Base-by-base conservation (phyloP, 2,113 vertebrate genomes). In the Pygoscelis antarcticus region DNA sequence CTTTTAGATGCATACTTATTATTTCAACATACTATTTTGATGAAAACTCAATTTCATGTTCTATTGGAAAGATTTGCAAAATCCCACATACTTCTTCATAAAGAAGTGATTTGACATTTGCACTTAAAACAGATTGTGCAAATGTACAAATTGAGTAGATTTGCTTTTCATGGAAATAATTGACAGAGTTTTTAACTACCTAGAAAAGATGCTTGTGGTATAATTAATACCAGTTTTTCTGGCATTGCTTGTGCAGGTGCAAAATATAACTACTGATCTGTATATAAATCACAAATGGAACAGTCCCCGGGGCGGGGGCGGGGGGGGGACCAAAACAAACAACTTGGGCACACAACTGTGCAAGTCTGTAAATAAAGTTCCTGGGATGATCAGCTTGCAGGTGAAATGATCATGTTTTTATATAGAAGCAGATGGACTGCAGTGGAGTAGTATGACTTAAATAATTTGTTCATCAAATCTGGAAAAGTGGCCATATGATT, bases 241-340 rank as follows among this genome's bases (percentile, higher is more conserved):
- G 13, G 5, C 1, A 0, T 81, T 70, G 11, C 7, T 20, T 83
- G 1, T 57, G 11, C 7, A 3, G 0, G 0, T 78, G 18, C 34
- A 58, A 75, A 82, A 60, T 40, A 19, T 13, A 78, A 40, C 5
- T 44, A 46, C 38, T 58, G 16, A 27, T 51, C 9, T 58, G 9
- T 46, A 11, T 57, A 42, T 64, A 69, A 65, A 58, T 65, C 34
- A 38, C 29, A 64, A 71, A 7, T 55, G 47, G 44, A 46, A 55
- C 25, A 21, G 19, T 57, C 42, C 42, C 42, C 42, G 42, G 42
- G 42, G 14, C 3, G 42, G 42, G 42, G 42, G 13, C n/a, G 36
- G 36, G 36, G 14, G 42, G 6, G 42, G 14, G 7, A 13, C 16
- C 42, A 47, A 25, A 23, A 16, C 52, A 17, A 57, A 57, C 14